Conservation (phyloP, 2,113 vertebrate species). For the Brienomyrus longianalis region DNA sequence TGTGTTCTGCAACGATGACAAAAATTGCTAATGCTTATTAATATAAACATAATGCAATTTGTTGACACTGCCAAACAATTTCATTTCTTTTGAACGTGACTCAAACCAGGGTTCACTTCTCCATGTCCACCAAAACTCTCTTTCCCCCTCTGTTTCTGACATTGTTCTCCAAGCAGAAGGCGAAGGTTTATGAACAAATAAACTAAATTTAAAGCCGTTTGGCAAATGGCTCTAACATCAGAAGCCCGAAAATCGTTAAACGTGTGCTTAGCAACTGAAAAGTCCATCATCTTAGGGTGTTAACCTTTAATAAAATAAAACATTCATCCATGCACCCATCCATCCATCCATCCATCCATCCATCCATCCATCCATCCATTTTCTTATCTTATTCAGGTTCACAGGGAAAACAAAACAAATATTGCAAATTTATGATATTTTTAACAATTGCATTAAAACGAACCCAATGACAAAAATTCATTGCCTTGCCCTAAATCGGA, state of each 20-base stretch:
- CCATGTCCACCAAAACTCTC: neutral
- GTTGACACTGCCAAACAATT: neutral
- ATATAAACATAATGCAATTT: neutral
- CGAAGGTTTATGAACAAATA: neutral
- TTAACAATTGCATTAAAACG: neutral
- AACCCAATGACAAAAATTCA: neutral
- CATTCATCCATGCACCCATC: neutral
- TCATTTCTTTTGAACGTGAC: neutral
- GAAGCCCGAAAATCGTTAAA: neutral
- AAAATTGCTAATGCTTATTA: neutral
- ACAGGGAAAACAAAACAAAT: too few species aligned
- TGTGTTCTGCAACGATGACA: neutral
- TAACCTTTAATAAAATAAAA: neutral
- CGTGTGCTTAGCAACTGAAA: neutral
- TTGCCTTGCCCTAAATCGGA: neutral
- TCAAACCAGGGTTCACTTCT: neutral
- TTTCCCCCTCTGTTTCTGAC: neutral
- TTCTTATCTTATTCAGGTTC: too few species aligned
- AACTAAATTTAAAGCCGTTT: neutral
- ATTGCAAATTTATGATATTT: neutral
- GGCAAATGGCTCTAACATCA: neutral
- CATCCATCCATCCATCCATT: too few species aligned
- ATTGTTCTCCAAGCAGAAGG: neutral
- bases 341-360: too few species aligned
- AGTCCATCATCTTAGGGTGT: neutral